Evolutionary conservation across 2,888 invertebrate genomes (phyloP), one percentile per base, ranked within the genome.

Genomic region (Sympetrum striolatum): DNA sequence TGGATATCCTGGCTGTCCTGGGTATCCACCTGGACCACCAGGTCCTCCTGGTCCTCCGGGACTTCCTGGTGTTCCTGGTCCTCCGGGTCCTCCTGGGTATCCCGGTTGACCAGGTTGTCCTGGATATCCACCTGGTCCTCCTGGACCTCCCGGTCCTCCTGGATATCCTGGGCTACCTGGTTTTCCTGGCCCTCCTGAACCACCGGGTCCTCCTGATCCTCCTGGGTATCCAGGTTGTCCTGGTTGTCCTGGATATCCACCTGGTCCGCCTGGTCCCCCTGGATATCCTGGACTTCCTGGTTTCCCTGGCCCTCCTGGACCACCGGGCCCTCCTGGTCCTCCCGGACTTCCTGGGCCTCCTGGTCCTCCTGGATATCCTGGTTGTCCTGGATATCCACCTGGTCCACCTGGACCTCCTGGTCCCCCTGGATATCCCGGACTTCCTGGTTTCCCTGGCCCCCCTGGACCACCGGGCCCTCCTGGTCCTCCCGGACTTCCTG

Each of bases 151-250:
- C 8, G 90, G 91, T 12, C 73, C 90, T 25, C 92, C 93, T 6
- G 94, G 94, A 8, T 92, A 92, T 48, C 93, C 93, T 64, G 94
- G 94, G 25, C 92, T 93, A 35, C 93, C 94, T 39, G 94, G 94
- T 79, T 91, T 92, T 31, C 94, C 94, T 58, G 92, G 94, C 73
- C 81, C 15, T 15, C 60, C 91, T 48, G 91, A 90, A 48, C 31
- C 86, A n/a, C 91, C 92, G 8, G 93, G 93, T n/a, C 91, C 90
- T n/a, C 92, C 92, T 6, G 92, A 92, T 25, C 73, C 80, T 0
- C 91, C 93, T 6, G 94, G 94, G 0, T 93, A 93, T 81, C 93
- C 93, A 10, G 94, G 94, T 2, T 91, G 80, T 10, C n/a, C n/a
- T n/a, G n/a, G n/a, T n/a, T n/a, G n/a, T n/a, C n/a, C n/a, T n/a